These are phyloP conservation scores for Potamilus streckersoni DNA, from an alignment of 1,140 invertebrate genomes.

Conservation along the genomic window DNA sequence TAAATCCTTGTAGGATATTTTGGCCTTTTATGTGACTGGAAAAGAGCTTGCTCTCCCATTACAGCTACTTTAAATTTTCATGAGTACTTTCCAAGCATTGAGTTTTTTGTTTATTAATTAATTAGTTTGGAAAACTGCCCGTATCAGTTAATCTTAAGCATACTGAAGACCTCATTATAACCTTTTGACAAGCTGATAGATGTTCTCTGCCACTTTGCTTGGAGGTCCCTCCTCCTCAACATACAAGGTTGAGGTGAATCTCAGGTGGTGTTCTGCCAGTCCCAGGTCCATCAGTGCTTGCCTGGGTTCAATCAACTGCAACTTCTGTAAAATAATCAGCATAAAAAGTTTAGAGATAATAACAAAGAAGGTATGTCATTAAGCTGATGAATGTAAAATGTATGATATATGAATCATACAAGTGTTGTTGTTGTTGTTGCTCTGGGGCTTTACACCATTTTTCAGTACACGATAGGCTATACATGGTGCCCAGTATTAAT, in stretches of 20 bases:
- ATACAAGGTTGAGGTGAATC: constrained; percentile 90
- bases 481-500: too few relatives aligned
- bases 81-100: too few relatives aligned
- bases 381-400: background rate
- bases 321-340: constrained; percentile 67
- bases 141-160: too few relatives aligned
- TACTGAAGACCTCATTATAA: constrained; percentile 4
- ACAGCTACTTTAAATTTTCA: too few relatives aligned
- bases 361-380: background rate
- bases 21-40: too few relatives aligned
- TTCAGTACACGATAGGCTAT: too few relatives aligned
- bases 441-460: too few relatives aligned
- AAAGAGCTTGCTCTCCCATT: too few relatives aligned
- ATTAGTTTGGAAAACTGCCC: too few relatives aligned
- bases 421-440: too few relatives aligned
- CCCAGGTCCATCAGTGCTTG: constrained; percentile 90
- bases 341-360: background rate
- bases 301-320: constrained; percentile 89
- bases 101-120: too few relatives aligned
- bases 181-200: constrained; percentile 74
- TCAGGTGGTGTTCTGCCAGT: constrained; percentile 80
- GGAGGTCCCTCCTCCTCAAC: constrained; percentile 84
- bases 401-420: background rate
- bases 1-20: too few relatives aligned
- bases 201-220: constrained; percentile 81